Base-by-base conservation (phyloP, 2,888 invertebrate genomes). In the Tinea pellionella region DNA sequence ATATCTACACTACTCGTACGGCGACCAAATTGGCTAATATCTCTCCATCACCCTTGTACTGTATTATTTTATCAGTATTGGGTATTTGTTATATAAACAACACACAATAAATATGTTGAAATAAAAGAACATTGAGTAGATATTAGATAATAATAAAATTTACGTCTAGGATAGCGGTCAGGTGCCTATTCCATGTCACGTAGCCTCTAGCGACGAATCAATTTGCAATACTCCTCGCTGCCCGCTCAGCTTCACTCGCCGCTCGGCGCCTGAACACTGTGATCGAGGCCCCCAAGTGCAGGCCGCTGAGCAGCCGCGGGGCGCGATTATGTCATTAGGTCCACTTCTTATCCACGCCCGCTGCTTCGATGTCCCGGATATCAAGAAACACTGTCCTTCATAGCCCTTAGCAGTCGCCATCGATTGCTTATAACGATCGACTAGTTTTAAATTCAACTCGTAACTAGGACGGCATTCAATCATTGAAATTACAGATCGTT, bases 311-410 rank as follows among this genome's bases (percentile, higher is more conserved):
- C 19, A 53, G 19, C 53, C 53, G 70, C 72, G 65, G 78, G 84
- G 73, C 65, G 62, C 67, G 77, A 80, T 85, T 82, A 85, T 79
- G 75, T 78, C 78, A 84, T 84, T 83, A 83, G 64, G 67, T 67
- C 64, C 70, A 69, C 66, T 68, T 61, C 62, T 53, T 53, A 53
- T 53, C 53, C 24, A 24, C 53, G 53, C 53, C 47, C 47, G 47
- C 47, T 47, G 37, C 37, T 15, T 53, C 67, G 70, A 70, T 71
- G 72, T 71, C 73, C 75, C 74, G 75, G 77, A 77, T 75, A 76
- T 73, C 73, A 67, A 67, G 53, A 53, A 53, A 24, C 24, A 24
- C 53, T 53, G 53, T 53, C 53, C 53, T 53, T 53, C 65, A 72
- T 67, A 66, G 78, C 82, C 80, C 68, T 68, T 67, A 77, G 80